Evolutionary conservation across 1,140 invertebrate species (phyloP).

Genomic region (Bombus picipes): DNA sequence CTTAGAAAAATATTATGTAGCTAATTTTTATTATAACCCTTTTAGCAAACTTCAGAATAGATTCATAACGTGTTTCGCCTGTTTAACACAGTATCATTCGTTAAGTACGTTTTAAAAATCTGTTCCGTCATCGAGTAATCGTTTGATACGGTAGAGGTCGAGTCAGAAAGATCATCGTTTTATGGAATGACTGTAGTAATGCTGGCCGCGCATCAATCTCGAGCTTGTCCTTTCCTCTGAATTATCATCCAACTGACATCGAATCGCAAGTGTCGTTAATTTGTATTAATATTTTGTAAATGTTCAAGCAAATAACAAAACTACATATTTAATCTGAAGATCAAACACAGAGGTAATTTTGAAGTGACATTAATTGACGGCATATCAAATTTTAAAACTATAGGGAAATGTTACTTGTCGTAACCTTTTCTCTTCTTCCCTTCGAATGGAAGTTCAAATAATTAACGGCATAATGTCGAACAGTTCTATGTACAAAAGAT

Average conservation of each 20-base stretch:
- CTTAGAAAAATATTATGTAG: no score
- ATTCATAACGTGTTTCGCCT: background rate
- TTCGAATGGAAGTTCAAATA: no score
- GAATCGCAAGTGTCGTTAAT: background rate
- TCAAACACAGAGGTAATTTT: no score
- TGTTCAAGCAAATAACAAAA: no score
- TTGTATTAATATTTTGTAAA: no score
- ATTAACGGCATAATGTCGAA: no score
- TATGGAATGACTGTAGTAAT: slow-evolving; percentile 12
- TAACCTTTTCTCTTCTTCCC: no score
- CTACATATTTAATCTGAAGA: no score
- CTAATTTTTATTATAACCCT: background rate
- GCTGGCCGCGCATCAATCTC: slow-evolving; percentile 20
- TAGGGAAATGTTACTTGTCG: no score
- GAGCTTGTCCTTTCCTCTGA: slow-evolving; percentile 19
- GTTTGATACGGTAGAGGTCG: background rate
- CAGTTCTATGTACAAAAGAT: no score
- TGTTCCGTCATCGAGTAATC: background rate
- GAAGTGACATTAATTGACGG: no score
- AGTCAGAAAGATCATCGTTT: background rate
- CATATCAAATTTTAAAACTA: no score
- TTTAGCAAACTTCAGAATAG: background rate
- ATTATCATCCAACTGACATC: slow-evolving; percentile 7
- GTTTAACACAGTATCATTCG: background rate
- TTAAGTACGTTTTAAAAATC: background rate